Base-by-base conservation (phyloP, 2,113 vertebrate genomes). In the Steatornis caripensis region DNA sequence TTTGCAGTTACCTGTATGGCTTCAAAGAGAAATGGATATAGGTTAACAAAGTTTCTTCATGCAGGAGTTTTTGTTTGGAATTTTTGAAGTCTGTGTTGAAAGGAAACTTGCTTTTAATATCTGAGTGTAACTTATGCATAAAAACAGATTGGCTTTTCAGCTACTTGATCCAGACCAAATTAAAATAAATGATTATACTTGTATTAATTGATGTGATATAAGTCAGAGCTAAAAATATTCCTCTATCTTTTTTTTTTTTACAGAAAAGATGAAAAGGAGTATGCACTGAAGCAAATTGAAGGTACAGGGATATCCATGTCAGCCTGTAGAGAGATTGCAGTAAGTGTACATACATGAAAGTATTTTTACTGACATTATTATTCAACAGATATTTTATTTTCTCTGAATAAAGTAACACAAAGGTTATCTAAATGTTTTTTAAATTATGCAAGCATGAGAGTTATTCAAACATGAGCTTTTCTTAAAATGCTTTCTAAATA, bases 251-350 rank as follows among this genome's bases (percentile, higher is more conserved):
- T 16, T 58, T 45, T 90, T n/a, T 62, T 62, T 72, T 96, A 75
- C 98, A 99, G 98, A 97, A 99, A 99, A 97, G 98, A 99, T 98
- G 98, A 99, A 96, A 99, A 98, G 96, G 98, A 99, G 55, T 99
- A 99, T 98, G 98, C 98, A 96, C 90, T 99, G 97, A 99, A 99
- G 97, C 98, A 99, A 97, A 99, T 99, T 95, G 98, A 99, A 99
- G 98, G 98, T 96, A 98, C 98, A 97, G 98, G 98, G 91, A 99
- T 99, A 98, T 99, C 98, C 96, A 99, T 99, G 98, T 99, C 98
- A 37, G 98, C 98, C 82, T 99, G 98, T 97, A 98, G 98, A 98
- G 98, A 99, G 97, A 99, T 99, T 97, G 98, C 98, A 98, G 98
- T 98, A 98, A 98, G 98, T 98, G 89, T 81, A 94, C 81, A 89